Evolutionary conservation across 2,113 vertebrate genomes (phyloP).

Genomic region (Choloepus hoffmanni): DNA sequence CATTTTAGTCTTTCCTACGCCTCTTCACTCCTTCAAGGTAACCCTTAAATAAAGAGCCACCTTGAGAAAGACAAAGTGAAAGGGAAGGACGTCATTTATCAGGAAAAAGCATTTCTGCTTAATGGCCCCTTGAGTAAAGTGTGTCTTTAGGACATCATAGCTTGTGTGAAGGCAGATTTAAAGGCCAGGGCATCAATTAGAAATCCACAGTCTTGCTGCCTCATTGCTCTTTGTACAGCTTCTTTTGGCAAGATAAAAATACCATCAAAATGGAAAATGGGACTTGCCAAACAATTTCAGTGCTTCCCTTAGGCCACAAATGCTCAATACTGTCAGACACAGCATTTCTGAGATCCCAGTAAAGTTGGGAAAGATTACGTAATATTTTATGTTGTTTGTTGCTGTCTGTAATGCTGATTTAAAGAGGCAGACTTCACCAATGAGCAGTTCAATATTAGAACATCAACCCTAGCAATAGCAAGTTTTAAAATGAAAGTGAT

Average conservation of each 20-base stretch:
- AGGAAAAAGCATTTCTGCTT: constrained; percentile 62
- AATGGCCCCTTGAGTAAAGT: constrained; percentile 70
- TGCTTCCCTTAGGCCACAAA: not conserved
- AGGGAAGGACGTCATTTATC: constrained; percentile 60
- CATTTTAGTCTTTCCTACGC: not conserved
- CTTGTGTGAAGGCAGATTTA: constrained; percentile 73
- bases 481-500: not conserved
- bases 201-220: constrained; percentile 54
- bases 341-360: constrained; percentile 40
- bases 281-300: constrained; percentile 49
- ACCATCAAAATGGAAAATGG: constrained; percentile 64
- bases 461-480: not conserved
- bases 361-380: not conserved
- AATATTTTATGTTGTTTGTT: not conserved
- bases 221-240: constrained; percentile 61
- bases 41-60: constrained; percentile 70
- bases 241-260: constrained; percentile 71
- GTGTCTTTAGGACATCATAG: constrained; percentile 72
- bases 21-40: not conserved
- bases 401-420: not conserved
- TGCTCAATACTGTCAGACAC: not conserved
- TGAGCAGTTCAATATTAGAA: not conserved
- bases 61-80: constrained; percentile 69
- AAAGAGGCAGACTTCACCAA: not conserved
- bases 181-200: constrained; percentile 78